Evolutionary conservation across 2,888 invertebrate species (phyloP).

Genomic region (Drosophila basisetae): DNA sequence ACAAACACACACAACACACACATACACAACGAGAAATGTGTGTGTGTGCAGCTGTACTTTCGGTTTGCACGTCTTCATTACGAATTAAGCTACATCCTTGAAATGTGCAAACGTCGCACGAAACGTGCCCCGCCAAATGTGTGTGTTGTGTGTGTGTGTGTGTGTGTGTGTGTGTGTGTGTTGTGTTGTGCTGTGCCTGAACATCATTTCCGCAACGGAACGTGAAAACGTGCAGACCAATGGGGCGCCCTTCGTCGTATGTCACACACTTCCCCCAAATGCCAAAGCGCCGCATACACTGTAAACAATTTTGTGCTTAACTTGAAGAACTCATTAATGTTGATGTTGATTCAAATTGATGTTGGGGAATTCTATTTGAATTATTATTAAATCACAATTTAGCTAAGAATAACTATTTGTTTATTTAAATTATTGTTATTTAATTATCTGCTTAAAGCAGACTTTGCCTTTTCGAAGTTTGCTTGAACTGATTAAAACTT

Average conservation of each 20-base stretch:
- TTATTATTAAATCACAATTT: background rate
- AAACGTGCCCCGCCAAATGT: conserved; percentile 58
- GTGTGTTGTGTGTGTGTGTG: conserved; percentile 21
- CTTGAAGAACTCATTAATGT: background rate
- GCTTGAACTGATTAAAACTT: background rate
- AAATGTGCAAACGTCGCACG: conserved; percentile 76
- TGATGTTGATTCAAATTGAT: too few relatives aligned
- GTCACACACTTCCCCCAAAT: conserved; percentile 39
- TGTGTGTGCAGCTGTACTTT: conserved; percentile 44
- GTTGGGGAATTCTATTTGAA: background rate
- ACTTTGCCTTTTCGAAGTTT: background rate
- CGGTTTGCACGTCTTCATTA: conserved; percentile 75
- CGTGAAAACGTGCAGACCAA: conserved; percentile 54
- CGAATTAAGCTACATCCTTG: conserved; percentile 78
- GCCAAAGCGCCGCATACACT: conserved; percentile 8
- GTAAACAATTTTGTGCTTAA: background rate
- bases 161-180: conserved; percentile 41
- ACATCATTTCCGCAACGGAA: conserved; percentile 72
- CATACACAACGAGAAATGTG: background rate
- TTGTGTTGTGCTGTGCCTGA: conserved; percentile 32
- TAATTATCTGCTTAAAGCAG: background rate
- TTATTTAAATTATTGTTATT: background rate
- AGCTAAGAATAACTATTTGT: background rate
- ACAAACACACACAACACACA: conserved; percentile 12
- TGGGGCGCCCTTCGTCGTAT: conserved; percentile 37